Conservation (phyloP, 2,888 invertebrate species). For the Therioaphis trifolii region DNA sequence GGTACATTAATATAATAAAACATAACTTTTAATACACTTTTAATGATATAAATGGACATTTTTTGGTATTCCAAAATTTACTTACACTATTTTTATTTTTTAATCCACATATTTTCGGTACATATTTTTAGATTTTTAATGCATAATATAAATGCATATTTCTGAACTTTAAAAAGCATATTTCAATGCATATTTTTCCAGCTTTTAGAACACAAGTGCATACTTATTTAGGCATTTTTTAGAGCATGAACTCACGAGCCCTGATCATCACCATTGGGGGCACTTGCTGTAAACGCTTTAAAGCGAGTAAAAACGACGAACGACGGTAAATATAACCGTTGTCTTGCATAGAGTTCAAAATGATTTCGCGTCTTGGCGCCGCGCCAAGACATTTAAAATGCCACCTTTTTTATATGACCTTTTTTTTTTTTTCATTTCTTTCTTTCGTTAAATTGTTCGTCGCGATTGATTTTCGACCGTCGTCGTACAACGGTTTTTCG, state of each 20-base stretch:
- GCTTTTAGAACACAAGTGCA: no score
- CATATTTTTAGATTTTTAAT: no score
- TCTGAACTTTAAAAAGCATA: not conserved
- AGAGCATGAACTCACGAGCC: no score
- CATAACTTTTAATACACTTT: no score
- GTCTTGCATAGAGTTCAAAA: constrained; percentile 14
- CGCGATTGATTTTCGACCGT: not conserved
- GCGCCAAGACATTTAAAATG: constrained; percentile 16
- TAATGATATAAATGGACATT: not conserved
- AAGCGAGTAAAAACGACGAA: not conserved
- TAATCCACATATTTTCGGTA: no score
- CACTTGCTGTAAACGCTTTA: no score
- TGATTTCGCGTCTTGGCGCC: constrained; percentile 14
- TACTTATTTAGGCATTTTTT: no score
- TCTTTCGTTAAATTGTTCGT: not conserved
- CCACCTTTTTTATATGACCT: constrained; percentile 16
- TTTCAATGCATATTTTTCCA: no score
- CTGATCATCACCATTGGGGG: not conserved
- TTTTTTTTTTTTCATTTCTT: constrained; percentile 11
- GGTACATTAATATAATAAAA: no score
- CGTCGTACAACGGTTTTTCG: not conserved
- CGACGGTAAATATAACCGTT: constrained; percentile 24
- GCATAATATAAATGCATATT: not conserved
- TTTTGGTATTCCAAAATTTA: no score
- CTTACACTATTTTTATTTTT: no score